Evolutionary conservation across 2,888 invertebrate genomes (phyloP).

Genomic region (Mesochorus sp.): DNA sequence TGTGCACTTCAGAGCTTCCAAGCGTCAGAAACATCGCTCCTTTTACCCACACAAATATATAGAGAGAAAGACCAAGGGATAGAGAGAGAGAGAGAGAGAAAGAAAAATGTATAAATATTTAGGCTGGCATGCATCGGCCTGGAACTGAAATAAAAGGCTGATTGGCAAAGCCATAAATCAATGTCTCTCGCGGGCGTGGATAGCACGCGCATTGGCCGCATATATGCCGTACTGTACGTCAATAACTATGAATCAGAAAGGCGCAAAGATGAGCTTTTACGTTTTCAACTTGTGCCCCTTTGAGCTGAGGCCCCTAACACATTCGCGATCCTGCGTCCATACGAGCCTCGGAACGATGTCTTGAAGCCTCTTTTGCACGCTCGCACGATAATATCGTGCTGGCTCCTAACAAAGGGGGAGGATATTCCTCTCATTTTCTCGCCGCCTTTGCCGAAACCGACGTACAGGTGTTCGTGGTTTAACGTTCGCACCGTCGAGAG

Average conservation of each 20-base stretch:
- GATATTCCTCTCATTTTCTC: constrained; percentile 43
- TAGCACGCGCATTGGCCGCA: constrained; percentile 45
- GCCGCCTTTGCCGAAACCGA: constrained; percentile 54
- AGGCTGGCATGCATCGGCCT: constrained; percentile 53
- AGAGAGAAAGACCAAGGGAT: too few species aligned
- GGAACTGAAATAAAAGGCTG: constrained; percentile 63
- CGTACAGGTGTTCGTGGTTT: constrained; percentile 66
- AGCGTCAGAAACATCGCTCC: constrained; percentile 9
- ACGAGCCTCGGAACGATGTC: too few species aligned
- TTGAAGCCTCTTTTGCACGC: constrained; percentile 42
- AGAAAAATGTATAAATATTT: not conserved
- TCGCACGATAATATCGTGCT: constrained; percentile 53
- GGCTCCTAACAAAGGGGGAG: constrained; percentile 7
- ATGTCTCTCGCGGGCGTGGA: constrained; percentile 57
- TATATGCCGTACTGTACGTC: too few species aligned
- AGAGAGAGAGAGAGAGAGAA: too few species aligned
- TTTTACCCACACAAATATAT: not conserved
- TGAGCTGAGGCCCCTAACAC: too few species aligned
- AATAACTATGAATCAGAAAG: too few species aligned
- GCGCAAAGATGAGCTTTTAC: too few species aligned
- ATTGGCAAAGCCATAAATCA: constrained; percentile 69
- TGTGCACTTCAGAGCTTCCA: constrained; percentile 54
- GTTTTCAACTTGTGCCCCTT: too few species aligned
- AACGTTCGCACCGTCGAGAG: constrained; percentile 52
- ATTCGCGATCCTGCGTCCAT: not conserved